A percentile compares a stretch with the other conserved stretches of the same genome.
Conservation (phyloP, 2,113 vertebrate species). For the Hippocampus abdominalis region DNA sequence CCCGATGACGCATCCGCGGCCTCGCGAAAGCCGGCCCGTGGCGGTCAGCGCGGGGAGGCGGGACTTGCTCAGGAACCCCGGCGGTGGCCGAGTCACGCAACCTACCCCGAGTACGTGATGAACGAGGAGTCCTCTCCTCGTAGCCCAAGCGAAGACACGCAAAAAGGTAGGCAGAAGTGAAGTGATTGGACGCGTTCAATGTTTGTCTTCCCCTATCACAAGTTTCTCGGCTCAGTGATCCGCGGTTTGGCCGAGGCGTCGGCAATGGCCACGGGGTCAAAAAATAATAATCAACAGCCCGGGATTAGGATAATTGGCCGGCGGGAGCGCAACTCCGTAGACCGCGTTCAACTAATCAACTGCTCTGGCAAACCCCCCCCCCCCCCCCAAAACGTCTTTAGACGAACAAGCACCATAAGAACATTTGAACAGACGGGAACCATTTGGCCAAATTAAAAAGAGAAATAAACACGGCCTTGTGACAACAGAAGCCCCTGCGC, state of each 20-base stretch:
- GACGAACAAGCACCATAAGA: conserved; percentile 78
- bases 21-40: no score
- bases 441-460: conserved; percentile 86
- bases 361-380: conserved; percentile 56
- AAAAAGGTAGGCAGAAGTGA: background rate
- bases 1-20: background rate
- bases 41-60: no score
- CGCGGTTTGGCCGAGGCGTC: conserved; percentile 29
- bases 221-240: conserved; percentile 13
- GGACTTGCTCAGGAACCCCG: background rate
- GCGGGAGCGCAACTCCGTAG: conserved; percentile 70
- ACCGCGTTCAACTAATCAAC: conserved; percentile 83
- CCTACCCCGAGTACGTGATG: background rate
- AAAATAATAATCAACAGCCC: conserved; percentile 74
- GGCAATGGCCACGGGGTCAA: conserved; percentile 70
- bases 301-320: conserved; percentile 86
- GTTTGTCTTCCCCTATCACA: background rate
- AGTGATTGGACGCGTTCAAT: background rate
- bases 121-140: background rate
- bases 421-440: conserved; percentile 83
- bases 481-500: conserved; percentile 17
- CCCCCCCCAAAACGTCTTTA: conserved; percentile 53
- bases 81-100: background rate
- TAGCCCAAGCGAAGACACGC: background rate
- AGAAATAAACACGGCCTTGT: conserved; percentile 77